These are phyloP conservation scores for Astatoreochromis straeleni DNA, from an alignment of 2,113 vertebrate species.

Conservation along the genomic window DNA sequence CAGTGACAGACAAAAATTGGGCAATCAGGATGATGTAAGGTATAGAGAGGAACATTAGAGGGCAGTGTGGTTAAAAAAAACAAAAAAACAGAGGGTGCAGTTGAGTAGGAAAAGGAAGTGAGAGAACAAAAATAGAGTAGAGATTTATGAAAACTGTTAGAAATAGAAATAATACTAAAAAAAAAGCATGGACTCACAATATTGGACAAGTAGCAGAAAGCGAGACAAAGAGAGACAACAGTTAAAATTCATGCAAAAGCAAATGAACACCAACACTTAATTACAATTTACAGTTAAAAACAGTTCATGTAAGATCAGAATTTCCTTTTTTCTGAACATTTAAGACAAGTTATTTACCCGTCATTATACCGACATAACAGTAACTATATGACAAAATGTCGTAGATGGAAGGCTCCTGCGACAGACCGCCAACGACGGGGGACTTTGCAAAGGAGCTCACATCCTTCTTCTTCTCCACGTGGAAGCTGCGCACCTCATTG, in stretches of 20 bases:
- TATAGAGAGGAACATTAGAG: background rate
- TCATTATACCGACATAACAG: slow-evolving; percentile 87
- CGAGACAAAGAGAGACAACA: slow-evolving; percentile 64
- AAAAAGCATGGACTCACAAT: slow-evolving; percentile 60
- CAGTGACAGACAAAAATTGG: background rate
- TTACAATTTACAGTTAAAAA: background rate
- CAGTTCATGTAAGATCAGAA: background rate
- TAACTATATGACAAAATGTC: slow-evolving; percentile 84
- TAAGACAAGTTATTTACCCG: slow-evolving; percentile 67
- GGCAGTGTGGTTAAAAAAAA: background rate
- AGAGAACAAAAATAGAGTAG: background rate
- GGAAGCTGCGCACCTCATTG: slow-evolving; percentile 79
- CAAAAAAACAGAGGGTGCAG: background rate
- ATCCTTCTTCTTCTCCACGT: slow-evolving; percentile 77
- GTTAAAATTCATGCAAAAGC: slow-evolving; percentile 65
- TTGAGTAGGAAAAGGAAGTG: background rate
- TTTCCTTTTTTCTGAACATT: background rate
- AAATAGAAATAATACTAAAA: background rate
- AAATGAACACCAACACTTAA: slow-evolving; percentile 12
- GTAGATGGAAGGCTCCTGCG: slow-evolving; percentile 74
- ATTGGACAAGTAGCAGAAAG: slow-evolving; percentile 57
- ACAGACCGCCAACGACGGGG: slow-evolving; percentile 65
- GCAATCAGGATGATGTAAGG: background rate
- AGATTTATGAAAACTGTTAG: background rate
- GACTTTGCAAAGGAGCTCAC: slow-evolving; percentile 75